These are phyloP conservation scores for Pyxicephalus adspersus DNA, from an alignment of 2,113 vertebrate genomes.

Conservation along the genomic window DNA sequence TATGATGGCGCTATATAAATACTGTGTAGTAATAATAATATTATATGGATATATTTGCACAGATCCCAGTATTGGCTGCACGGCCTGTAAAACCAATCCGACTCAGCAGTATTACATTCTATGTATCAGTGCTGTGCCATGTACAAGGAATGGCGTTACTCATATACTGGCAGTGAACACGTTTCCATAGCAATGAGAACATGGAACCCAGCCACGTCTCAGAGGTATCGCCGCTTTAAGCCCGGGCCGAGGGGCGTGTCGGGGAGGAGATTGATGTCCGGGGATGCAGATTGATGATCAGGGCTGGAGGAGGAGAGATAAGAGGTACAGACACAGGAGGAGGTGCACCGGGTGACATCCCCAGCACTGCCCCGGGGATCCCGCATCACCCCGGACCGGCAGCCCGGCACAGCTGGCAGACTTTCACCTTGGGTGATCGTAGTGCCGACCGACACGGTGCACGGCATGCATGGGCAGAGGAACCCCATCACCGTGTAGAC, in stretches of 20 bases:
- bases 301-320: slow-evolving; percentile 50
- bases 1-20: too few relatives aligned
- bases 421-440: slow-evolving; percentile 36
- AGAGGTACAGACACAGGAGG: slow-evolving; percentile 20
- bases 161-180: too few relatives aligned
- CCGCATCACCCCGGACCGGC: not conserved
- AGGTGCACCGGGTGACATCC: slow-evolving; percentile 10
- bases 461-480: slow-evolving; percentile 35
- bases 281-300: slow-evolving; percentile 52
- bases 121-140: too few relatives aligned
- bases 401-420: not conserved
- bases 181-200: too few relatives aligned
- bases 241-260: slow-evolving; percentile 24
- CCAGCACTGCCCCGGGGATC: slow-evolving; percentile 17
- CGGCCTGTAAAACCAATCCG: too few relatives aligned
- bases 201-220: too few relatives aligned
- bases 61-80: too few relatives aligned
- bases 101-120: too few relatives aligned
- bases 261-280: slow-evolving; percentile 39
- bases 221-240: too few relatives aligned
- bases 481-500: slow-evolving; percentile 26
- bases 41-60: too few relatives aligned
- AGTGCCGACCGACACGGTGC: not conserved
- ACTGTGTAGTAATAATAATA: too few relatives aligned
- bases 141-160: too few relatives aligned